These are phyloP conservation scores for Enoplosus armatus DNA, from an alignment of 2,797 vertebrate species.

Conservation along the genomic window DNA sequence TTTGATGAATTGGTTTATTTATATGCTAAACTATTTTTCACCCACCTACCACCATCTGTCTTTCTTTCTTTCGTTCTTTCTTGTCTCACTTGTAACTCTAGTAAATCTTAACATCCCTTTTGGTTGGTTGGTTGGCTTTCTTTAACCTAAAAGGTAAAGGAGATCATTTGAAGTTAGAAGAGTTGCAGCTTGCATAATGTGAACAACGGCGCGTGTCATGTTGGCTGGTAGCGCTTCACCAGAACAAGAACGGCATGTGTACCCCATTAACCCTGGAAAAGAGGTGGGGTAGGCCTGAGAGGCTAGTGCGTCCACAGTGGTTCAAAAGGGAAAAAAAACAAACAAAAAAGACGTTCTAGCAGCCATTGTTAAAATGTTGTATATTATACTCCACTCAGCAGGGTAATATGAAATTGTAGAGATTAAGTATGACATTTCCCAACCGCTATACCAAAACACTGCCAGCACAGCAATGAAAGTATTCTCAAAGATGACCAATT, in stretches of 20 bases:
- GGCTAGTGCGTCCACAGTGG: background rate
- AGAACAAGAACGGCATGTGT: conserved; percentile 50
- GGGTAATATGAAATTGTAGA: background rate
- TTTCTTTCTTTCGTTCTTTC: conserved; percentile 10
- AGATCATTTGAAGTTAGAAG: conserved; percentile 86
- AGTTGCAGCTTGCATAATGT: conserved; percentile 75
- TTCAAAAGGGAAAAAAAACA: background rate
- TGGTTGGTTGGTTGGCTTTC: background rate
- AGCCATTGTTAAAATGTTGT: background rate
- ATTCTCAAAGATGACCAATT: background rate
- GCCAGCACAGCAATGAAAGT: background rate
- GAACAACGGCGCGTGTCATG: conserved; percentile 53
- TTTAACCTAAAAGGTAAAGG: conserved; percentile 51
- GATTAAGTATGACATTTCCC: background rate
- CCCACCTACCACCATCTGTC: conserved; percentile 28
- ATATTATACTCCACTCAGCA: background rate
- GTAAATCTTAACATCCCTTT: conserved; percentile 20
- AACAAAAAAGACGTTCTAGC: background rate
- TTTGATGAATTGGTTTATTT: conserved; percentile 99
- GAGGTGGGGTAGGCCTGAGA: conserved; percentile 8
- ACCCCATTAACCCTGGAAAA: conserved; percentile 64
- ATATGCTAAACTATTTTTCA: conserved; percentile 94
- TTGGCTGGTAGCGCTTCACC: conserved; percentile 41
- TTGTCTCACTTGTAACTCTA: conserved; percentile 31
- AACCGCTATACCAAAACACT: background rate